Conservation (phyloP, 2,797 vertebrate genomes). For the Nasua narica region DNA sequence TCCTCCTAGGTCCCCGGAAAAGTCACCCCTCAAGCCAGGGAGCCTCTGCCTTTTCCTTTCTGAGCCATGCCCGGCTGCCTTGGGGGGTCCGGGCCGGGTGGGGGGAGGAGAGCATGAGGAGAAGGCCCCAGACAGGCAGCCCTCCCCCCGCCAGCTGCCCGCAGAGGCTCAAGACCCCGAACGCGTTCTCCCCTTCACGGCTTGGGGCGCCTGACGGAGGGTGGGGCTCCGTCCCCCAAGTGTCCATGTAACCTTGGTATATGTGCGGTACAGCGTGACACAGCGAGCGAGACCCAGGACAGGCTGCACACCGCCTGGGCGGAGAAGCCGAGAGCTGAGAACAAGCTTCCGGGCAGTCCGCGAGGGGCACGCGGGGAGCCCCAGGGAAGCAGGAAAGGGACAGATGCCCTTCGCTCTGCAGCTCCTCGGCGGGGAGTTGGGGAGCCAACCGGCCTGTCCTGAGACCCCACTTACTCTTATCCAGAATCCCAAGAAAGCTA, state of each 20-base stretch:
- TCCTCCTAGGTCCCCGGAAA: neutral
- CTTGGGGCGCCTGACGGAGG: neutral
- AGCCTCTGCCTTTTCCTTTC: neutral
- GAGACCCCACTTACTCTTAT: neutral
- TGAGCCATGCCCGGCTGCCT: neutral
- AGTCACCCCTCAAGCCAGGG: neutral
- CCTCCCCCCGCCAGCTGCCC: neutral
- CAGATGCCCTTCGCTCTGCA: accelerated
- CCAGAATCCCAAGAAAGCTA: neutral
- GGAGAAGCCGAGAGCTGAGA: neutral
- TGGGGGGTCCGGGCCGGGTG: no score
- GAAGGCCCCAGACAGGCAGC: neutral
- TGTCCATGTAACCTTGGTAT: slow-evolving; percentile 50
- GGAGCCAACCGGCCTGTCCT: neutral
- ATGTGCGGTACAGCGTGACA: slow-evolving; percentile 55
- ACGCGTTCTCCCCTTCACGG: neutral
- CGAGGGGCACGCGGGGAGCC: neutral
- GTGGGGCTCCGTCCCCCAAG: neutral
- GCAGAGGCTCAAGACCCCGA: neutral
- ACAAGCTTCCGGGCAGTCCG: neutral
- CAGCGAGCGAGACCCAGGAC: slow-evolving; percentile 29
- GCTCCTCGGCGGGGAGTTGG: neutral
- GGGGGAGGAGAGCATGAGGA: accelerated
- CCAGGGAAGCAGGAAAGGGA: neutral
- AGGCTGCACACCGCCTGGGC: neutral